A percentile compares a stretch with the other conserved stretches of the same genome.
Conservation (phyloP, 1,140 invertebrate genomes). For the Muscidifurax raptorellus region DNA sequence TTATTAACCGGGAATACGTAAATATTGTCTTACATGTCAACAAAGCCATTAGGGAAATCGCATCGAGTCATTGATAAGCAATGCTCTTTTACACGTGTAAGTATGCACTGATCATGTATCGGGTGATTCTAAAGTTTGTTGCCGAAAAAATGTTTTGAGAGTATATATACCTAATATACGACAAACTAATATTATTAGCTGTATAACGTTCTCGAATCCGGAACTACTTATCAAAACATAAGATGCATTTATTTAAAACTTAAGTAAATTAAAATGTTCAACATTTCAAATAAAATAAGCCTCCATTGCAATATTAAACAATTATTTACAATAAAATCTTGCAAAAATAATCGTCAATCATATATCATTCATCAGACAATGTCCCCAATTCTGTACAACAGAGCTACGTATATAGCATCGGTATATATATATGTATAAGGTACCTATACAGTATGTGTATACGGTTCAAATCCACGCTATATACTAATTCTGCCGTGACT, state of each 20-base stretch:
- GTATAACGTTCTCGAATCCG: too few species aligned
- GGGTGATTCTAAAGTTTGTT: too few species aligned
- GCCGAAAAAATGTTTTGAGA: too few species aligned
- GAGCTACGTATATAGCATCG: not conserved
- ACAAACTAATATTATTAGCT: too few species aligned
- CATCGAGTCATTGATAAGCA: not conserved
- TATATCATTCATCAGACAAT: not conserved
- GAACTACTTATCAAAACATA: too few species aligned
- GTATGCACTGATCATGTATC: too few species aligned
- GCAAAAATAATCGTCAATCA: not conserved
- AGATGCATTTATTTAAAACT: too few species aligned
- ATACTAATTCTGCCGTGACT: not conserved
- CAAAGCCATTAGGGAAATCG: not conserved
- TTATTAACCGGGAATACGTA: not conserved
- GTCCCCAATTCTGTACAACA: not conserved
- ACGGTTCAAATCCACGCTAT: not conserved
- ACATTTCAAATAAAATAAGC: too few species aligned
- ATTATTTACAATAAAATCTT: too few species aligned
- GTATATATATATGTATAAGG: not conserved
- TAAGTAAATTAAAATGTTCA: too few species aligned
- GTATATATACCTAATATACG: too few species aligned
- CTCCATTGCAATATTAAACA: too few species aligned
- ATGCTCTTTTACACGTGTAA: not conserved
- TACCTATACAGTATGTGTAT: not conserved
- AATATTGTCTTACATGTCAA: not conserved